Evolutionary conservation across 2,113 vertebrate genomes (phyloP).

Genomic region (Thymallus thymallus): DNA sequence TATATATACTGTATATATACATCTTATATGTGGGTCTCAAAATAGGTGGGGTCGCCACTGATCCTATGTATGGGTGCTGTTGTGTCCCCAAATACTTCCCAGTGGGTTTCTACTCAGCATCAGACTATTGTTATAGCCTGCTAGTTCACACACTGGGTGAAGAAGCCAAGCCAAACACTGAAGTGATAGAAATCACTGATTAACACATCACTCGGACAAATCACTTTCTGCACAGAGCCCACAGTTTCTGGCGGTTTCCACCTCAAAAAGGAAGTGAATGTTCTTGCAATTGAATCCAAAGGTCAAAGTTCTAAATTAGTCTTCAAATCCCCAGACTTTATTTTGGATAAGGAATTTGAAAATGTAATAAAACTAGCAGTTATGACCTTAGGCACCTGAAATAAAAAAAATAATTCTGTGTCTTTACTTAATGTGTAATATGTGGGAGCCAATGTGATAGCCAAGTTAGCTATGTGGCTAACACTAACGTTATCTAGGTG

Average conservation of each 20-base stretch:
- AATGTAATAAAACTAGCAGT: no score
- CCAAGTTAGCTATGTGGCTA: no score
- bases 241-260: conserved; percentile 1
- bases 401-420: no score
- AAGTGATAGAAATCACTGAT: conserved; percentile 46
- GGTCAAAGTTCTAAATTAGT: conserved; percentile 10
- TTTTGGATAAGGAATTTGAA: no score
- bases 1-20: no score
- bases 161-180: conserved; percentile 59
- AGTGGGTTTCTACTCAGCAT: conserved; percentile 4
- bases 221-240: conserved; percentile 23
- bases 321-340: background rate
- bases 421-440: no score
- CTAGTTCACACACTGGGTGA: conserved; percentile 32
- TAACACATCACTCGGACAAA: conserved; percentile 45
- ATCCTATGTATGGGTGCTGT: background rate
- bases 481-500: no score
- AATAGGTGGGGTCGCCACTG: no score
- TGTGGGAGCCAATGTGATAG: no score
- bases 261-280: conserved; percentile 3
- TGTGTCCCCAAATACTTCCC: background rate
- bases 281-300: conserved; percentile 13
- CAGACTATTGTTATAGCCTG: conserved; percentile 10
- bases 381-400: no score
- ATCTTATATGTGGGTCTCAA: no score